Percentiles rank a stretch among this genome's conserved stretches.
Conservation (phyloP, 2,888 invertebrate genomes). For the Polydrusus tereticollis region DNA sequence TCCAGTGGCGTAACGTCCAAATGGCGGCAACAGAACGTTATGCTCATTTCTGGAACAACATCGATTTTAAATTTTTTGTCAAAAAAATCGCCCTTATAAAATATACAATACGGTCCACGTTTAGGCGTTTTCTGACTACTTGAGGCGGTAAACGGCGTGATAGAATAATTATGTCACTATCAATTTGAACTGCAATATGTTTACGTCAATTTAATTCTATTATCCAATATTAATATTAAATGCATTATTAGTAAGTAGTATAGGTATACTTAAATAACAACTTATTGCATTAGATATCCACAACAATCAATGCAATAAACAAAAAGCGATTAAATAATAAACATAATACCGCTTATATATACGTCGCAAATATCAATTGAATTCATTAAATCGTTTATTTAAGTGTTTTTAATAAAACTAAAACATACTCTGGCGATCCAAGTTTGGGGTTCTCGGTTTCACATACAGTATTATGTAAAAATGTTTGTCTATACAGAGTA, state of each 20-base stretch:
- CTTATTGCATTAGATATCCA: not conserved
- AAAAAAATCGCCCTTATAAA: not conserved
- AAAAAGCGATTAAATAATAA: not conserved
- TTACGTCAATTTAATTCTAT: too few species aligned
- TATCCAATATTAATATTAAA: too few species aligned
- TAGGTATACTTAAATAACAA: not conserved
- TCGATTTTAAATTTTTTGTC: not conserved
- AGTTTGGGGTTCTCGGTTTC: too few species aligned
- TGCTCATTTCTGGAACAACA: constrained; percentile 77
- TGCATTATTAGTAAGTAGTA: not conserved
- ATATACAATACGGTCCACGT: too few species aligned
- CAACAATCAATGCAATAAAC: not conserved
- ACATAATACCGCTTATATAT: not conserved
- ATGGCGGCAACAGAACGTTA: constrained; percentile 85
- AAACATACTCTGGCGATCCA: too few species aligned
- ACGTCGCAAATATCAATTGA: not conserved
- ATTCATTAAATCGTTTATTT: not conserved
- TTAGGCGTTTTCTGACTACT: too few species aligned
- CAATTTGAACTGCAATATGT: too few species aligned
- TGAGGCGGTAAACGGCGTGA: too few species aligned
- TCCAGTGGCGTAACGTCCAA: constrained; percentile 95
- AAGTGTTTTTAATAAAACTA: not conserved
- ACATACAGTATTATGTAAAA: too few species aligned
- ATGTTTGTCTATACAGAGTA: too few species aligned
- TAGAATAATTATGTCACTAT: too few species aligned